A percentile compares a stretch with the other conserved stretches of the same genome.
These are phyloP conservation scores for Epistrophe eligans DNA, from an alignment of 2,888 invertebrate genomes.

Conservation along the genomic window DNA sequence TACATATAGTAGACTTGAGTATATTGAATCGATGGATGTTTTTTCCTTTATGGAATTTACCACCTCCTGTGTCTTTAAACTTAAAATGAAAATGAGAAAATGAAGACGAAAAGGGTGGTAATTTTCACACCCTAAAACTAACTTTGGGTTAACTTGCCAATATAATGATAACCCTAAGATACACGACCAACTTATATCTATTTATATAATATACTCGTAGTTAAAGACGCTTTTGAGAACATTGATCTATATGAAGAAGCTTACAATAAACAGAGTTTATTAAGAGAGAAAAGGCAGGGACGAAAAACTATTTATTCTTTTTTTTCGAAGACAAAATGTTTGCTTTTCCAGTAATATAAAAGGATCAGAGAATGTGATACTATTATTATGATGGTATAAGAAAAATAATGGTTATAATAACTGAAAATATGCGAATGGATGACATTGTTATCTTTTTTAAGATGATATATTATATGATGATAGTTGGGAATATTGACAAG, in stretches of 20 bases:
- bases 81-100: constrained; percentile 35
- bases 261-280: constrained; percentile 52
- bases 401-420: constrained; percentile 1
- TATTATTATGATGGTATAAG: background rate
- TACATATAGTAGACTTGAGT: too few species aligned
- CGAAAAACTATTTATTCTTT: background rate
- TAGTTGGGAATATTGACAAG: background rate
- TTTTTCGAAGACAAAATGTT: constrained; percentile 38
- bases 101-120: constrained; percentile 35
- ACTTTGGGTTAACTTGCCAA: constrained; percentile 38
- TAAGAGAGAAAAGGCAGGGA: background rate
- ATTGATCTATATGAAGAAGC: constrained; percentile 22
- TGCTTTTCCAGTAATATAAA: constrained; percentile 1
- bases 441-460: background rate
- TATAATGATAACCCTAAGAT: constrained; percentile 52
- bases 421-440: background rate
- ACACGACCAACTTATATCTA: background rate
- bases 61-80: constrained; percentile 5
- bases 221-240: constrained; percentile 2
- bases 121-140: constrained; percentile 42
- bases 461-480: background rate
- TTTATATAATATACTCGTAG: background rate
- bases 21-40: constrained; percentile 46
- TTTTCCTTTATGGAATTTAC: background rate
- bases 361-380: background rate